Conservation (phyloP, 2,888 invertebrate species). For the Helleia helle region DNA sequence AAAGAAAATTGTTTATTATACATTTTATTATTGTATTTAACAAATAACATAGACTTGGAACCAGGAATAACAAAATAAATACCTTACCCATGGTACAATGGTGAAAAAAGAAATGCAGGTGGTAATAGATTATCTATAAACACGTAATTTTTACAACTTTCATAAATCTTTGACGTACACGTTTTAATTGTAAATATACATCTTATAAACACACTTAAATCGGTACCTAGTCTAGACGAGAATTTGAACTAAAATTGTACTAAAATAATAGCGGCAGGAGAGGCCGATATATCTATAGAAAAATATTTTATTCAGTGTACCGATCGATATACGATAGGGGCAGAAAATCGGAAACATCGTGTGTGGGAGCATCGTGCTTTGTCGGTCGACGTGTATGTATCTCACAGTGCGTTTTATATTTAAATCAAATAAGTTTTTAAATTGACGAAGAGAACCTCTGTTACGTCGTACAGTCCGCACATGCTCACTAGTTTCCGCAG, state of each 20-base stretch:
- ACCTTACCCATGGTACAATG: constrained; percentile 61
- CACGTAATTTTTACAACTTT: constrained; percentile 28
- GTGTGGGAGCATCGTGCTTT: too few relatives aligned
- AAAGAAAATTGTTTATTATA: constrained; percentile 51
- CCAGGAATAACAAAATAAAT: constrained; percentile 70
- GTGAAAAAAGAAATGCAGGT: constrained; percentile 46
- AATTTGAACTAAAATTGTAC: constrained; percentile 66
- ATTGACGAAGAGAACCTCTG: background rate
- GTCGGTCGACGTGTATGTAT: too few relatives aligned
- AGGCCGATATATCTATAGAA: constrained; percentile 34
- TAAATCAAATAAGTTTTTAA: too few relatives aligned
- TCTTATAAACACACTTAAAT: constrained; percentile 26
- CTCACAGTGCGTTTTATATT: too few relatives aligned
- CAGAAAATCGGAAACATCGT: constrained; percentile 13
- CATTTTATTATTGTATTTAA: constrained; percentile 65
- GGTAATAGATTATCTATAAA: constrained; percentile 28
- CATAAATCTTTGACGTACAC: constrained; percentile 37
- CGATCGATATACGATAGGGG: background rate
- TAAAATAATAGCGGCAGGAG: constrained; percentile 45
- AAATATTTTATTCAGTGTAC: constrained; percentile 30
- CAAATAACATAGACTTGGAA: constrained; percentile 68
- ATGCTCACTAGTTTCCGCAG: constrained; percentile 18
- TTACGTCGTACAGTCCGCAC: background rate
- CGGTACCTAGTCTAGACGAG: constrained; percentile 43
- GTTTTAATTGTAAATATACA: constrained; percentile 45